Base-by-base conservation (phyloP, 2,797 vertebrate genomes). In the Emys orbicularis region DNA sequence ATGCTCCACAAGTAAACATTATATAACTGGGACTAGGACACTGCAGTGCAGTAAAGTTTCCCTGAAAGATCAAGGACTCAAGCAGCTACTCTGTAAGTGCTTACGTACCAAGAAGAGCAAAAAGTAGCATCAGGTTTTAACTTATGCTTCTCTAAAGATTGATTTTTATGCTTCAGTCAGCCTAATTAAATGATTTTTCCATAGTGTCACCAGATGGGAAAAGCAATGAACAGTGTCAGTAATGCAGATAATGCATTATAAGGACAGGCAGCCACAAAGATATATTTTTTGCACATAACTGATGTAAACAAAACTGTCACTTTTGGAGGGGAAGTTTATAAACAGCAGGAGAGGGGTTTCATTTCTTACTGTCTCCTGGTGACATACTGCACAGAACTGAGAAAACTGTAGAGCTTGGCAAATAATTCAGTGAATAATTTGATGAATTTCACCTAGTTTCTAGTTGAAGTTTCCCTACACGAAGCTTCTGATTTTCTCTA, bases 151-250 rank as follows among this genome's bases (percentile, higher is more conserved):
- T 88, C 54, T 82, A 65, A 92, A 88, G 25, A 81, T 1, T 37
- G 34, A 76, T 49, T 49, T 52, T 84, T n/a, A 74, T 86, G 29
- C 74, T 21, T 92, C 10, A 2, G 12, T 68, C 54, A 34, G 12
- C 49, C 83, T 91, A 93, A 93, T 65, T 31, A 52, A 90, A 90
- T 92, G 21, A 44, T 57, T 96, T 80, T 50, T 53, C 41, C 50
- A 72, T 56, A 44, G 25, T 47, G 59, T 89, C 56, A 81, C 65
- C 76, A 79, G 92, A 61, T 84, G 86, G 41, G 11, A 61, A 88
- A 93, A 59, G 31, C 79, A 82, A 27, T 41, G 21, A 82, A 54
- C 53, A 65, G 61, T 50, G n/a, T 83, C 85, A 81, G 29, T 41
- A 86, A 79, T 8, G 8, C 54, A 56, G 80, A 65, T 68, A 81